These are phyloP conservation scores for Loxodonta africana DNA, from an alignment of 2,113 vertebrate genomes.

Conservation along the genomic window DNA sequence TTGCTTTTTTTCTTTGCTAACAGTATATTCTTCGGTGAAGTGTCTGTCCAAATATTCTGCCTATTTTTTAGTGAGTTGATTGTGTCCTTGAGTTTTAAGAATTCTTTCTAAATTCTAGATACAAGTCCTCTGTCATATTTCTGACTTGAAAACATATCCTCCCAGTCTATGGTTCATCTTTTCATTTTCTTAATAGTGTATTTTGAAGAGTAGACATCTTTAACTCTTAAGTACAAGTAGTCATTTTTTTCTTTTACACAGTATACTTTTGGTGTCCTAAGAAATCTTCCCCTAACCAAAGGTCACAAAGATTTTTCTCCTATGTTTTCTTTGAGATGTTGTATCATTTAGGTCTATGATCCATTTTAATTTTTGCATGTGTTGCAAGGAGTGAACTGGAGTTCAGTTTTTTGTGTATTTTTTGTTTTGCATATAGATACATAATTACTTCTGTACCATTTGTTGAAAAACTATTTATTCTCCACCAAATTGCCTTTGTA, in stretches of 20 bases:
- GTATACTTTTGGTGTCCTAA: neutral
- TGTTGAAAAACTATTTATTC: too few relatives aligned
- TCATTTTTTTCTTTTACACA: neutral
- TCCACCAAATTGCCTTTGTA: too few relatives aligned
- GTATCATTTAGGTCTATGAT: neutral
- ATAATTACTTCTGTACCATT: too few relatives aligned
- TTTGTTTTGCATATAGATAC: neutral
- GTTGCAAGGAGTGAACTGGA: neutral
- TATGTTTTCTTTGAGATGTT: neutral
- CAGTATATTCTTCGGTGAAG: neutral
- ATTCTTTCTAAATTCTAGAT: neutral
- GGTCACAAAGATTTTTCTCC: neutral
- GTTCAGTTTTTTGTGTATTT: neutral
- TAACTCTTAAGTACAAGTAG: neutral
- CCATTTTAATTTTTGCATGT: too few relatives aligned
- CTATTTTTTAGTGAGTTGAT: neutral
- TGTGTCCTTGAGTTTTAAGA: neutral
- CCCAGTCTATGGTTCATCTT: neutral
- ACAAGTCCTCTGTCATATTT: neutral
- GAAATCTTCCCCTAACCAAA: neutral
- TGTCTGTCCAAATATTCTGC: neutral
- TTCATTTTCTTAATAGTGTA: constrained; percentile 14
- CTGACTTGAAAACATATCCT: neutral
- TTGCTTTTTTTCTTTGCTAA: neutral
- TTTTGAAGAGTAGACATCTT: neutral